These are phyloP conservation scores for Episyrphus balteatus DNA, from an alignment of 1,140 invertebrate genomes.

Conservation along the genomic window DNA sequence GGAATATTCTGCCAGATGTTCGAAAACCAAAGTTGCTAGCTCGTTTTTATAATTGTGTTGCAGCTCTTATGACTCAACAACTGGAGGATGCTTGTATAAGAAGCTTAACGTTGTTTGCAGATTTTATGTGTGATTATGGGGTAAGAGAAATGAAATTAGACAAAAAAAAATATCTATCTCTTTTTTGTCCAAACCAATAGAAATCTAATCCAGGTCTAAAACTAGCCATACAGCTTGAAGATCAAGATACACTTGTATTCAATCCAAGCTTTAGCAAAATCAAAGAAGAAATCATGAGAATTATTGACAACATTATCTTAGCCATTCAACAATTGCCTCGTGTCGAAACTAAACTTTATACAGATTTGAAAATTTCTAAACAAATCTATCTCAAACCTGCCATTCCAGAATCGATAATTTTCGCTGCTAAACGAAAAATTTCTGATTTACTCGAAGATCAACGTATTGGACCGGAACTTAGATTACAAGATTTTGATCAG, in stretches of 20 bases:
- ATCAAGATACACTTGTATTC: constrained; percentile 55
- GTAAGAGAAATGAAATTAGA: constrained; percentile 39
- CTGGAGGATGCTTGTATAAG: constrained; percentile 67
- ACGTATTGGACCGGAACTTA: constrained; percentile 52
- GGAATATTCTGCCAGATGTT: constrained; percentile 59
- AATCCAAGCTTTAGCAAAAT: constrained; percentile 71
- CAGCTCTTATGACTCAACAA: constrained; percentile 76
- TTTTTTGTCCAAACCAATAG: constrained; percentile 32
- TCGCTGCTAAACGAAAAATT: constrained; percentile 45
- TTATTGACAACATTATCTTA: constrained; percentile 61
- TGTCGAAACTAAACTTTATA: constrained; percentile 47
- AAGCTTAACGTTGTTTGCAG: constrained; percentile 65
- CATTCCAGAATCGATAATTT: constrained; percentile 52
- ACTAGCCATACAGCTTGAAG: constrained; percentile 55
- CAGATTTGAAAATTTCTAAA: constrained; percentile 22
- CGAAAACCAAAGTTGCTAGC: constrained; percentile 52
- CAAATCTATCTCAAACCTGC: constrained; percentile 45
- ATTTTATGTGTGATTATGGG: constrained; percentile 62
- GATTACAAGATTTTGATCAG: constrained; percentile 67
- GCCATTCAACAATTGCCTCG: constrained; percentile 57
- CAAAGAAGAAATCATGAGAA: constrained; percentile 52
- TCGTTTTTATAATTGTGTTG: constrained; percentile 74
- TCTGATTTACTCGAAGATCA: constrained; percentile 53
- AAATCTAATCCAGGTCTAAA: constrained; percentile 62
- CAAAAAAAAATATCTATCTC: not conserved